Evolutionary conservation across 2,797 vertebrate genomes (phyloP), one percentile per base, ranked within the genome.

Genomic region (Gymnothorax reevesii): DNA sequence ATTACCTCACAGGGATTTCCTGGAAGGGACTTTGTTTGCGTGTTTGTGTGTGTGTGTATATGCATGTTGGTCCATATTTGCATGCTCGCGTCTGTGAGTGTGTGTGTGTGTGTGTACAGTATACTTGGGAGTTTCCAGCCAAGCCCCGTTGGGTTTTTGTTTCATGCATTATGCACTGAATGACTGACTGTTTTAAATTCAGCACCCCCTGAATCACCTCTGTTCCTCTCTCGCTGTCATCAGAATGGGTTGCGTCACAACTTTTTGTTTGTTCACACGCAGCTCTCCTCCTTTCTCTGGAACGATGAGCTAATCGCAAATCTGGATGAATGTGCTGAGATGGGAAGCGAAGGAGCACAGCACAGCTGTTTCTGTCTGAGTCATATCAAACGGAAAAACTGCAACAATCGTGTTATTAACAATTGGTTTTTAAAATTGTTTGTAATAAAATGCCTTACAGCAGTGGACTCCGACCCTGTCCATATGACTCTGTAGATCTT

Each of bases 1-100:
- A 85, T 84, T 80, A 73, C 82, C 86, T 84, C 55, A 20, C 8
- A 6, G 27, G 55, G 42, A 62, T 71, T 73, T 69, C 25, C 20
- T 42, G 27, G 71, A 15, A 42, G 25, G 54, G 82, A 77, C 52
- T 6, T 55, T 54, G 54, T 75, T 66, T 33, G 60, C 22, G 71
- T 75, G 25, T 49, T 75, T 33, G 10, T 33, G 69, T 75, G 27
- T 49, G 27, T 49, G 27, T 5, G 71, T 75, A 1, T 49, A 33
- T 42, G 33, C 17, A 3, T 75, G 25, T 17, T 27, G 13, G 25
- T 42, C 22, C 27, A 4, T 0, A 27, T 69, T 7, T 8, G 1
- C 7, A 10, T 71, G 69, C 33, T 9, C 33, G 69, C 3, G 25
- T 71, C 25, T 33, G 17, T 71, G 8, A 33, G 69, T 9, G 69